These are phyloP conservation scores for Cettia cetti DNA, from an alignment of 2,113 vertebrate genomes.

Conservation along the genomic window DNA sequence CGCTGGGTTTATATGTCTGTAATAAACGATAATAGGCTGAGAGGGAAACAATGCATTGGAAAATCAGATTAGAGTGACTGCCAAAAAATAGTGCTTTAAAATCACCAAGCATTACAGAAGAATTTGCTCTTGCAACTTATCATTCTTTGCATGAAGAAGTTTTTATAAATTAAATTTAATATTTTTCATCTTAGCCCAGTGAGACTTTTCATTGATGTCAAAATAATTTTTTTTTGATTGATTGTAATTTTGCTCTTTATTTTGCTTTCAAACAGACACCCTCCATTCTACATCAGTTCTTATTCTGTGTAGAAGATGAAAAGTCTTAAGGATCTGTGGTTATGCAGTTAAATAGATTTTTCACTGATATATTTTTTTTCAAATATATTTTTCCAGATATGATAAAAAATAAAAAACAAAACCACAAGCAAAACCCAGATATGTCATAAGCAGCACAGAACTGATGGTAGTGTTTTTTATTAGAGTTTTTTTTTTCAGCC, in stretches of 20 bases:
- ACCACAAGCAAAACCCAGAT: not conserved
- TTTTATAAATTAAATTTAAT: not conserved
- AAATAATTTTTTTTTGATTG: not conserved
- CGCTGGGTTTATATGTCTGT: not conserved
- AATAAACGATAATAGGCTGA: constrained; percentile 43
- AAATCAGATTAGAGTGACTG: constrained; percentile 51
- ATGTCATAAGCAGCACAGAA: not conserved
- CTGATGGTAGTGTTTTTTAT: not conserved
- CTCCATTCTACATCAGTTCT: not conserved
- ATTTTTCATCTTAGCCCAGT: not conserved
- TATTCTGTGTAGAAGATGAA: not conserved
- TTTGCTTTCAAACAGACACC: not conserved
- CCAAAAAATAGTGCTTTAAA: constrained; percentile 34
- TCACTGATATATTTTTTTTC: not conserved
- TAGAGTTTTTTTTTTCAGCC: not conserved
- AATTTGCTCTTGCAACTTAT: not conserved
- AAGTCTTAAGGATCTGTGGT: not conserved
- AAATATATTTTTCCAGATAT: not conserved
- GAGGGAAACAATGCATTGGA: constrained; percentile 13
- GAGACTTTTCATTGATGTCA: not conserved
- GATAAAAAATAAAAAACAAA: not conserved
- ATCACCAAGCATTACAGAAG: not conserved
- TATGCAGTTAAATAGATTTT: not conserved
- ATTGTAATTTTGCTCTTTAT: not conserved
- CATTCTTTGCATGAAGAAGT: not conserved